phyloP scores from a whole-genome alignment of 2,888 invertebrate species.

The Melipona bicolor region DNA sequence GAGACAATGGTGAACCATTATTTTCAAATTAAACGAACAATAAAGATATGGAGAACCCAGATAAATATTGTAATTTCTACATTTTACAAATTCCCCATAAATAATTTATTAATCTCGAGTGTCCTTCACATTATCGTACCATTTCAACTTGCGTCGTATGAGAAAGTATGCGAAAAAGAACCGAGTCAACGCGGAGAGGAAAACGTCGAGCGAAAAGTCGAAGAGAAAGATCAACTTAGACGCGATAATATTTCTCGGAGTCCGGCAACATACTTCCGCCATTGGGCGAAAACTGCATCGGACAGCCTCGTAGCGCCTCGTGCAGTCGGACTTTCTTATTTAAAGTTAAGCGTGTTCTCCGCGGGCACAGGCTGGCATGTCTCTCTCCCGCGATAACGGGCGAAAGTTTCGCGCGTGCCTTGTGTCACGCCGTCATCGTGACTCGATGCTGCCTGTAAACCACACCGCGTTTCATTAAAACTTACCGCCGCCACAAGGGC shows the following conservation, averaged over 20 bases:
- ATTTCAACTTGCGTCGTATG: not conserved
- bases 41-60: no score
- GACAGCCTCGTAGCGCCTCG: conserved; percentile 46
- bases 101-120: not conserved
- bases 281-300: conserved; percentile 50
- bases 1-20: no score
- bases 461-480: conserved; percentile 67
- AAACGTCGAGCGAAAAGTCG: not conserved
- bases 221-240: conserved; percentile 18
- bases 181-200: not conserved
- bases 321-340: conserved; percentile 65
- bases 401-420: conserved; percentile 60
- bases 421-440: conserved; percentile 46
- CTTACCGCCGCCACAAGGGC: conserved; percentile 46
- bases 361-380: conserved; percentile 8
- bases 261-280: not conserved
- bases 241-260: conserved; percentile 10
- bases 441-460: conserved; percentile 53
- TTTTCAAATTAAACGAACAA: no score
- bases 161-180: not conserved
- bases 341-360: conserved; percentile 58
- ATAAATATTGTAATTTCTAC: no score
- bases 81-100: not conserved
- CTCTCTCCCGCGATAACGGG: conserved; percentile 53
- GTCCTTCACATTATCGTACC: no score